Conservation (phyloP, 2,113 vertebrate species). For the Hippolais icterina region DNA sequence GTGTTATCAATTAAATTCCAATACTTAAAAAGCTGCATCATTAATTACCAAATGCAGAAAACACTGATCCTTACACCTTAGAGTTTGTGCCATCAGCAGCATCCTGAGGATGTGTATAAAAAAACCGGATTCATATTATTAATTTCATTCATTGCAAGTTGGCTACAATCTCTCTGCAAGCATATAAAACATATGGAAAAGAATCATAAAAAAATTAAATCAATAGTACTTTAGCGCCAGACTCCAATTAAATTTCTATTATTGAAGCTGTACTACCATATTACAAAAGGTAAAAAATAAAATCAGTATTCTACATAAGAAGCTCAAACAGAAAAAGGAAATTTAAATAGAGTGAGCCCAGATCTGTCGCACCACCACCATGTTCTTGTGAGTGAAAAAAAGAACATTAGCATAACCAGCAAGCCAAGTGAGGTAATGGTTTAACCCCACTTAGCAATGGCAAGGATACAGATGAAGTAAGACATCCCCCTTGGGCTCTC, state of each 20-base stretch:
- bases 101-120: background rate
- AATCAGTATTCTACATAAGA: background rate
- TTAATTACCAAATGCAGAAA: background rate
- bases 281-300: background rate
- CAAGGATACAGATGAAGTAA: background rate
- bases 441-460: background rate
- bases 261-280: background rate
- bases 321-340: background rate
- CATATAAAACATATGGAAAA: background rate
- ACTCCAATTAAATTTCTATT: background rate
- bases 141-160: background rate
- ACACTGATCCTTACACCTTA: background rate
- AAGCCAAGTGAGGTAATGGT: background rate
- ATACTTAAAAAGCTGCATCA: background rate
- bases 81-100: background rate
- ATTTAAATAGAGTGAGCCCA: background rate
- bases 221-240: background rate
- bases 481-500: background rate
- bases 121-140: background rate
- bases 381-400: background rate
- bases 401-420: background rate
- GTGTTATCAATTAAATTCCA: background rate
- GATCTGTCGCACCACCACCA: background rate
- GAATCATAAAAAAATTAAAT: background rate
- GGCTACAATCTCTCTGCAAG: background rate